Evolutionary conservation across 2,888 invertebrate species (phyloP), one percentile per base, ranked within the genome.

Genomic region (Leptopilina drosophilae): DNA sequence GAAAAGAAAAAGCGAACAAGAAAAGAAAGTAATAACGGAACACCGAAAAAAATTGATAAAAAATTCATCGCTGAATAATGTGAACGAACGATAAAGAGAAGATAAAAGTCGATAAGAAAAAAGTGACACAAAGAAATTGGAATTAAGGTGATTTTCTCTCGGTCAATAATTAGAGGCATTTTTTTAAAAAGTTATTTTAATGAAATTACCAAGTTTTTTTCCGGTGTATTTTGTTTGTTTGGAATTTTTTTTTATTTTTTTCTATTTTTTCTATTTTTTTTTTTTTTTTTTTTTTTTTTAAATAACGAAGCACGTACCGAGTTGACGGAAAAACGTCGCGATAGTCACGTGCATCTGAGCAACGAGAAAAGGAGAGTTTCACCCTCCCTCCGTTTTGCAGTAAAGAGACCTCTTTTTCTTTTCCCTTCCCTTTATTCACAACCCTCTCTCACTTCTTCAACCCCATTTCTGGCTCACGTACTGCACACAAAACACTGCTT

Each of bases 311-410:
- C 53, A 33, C 56, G 56, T n/a, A n/a, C 73, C 56, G 73, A 73
- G 73, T 73, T 73, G 56, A 56, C 73, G 73, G 73, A 73, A 73
- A 73, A 73, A 56, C 73, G n/a, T 8, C 9, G 56, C 73, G 53
- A 73, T 73, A 73, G 73, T 73, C 73, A 73, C 73, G 56, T 73
- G 73, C 73, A 56, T 73, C 73, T 73, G 33, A 73, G 73, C 73
- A 73, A 73, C 56, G 56, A 73, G 56, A 15, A 20, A 66, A 66
- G 46, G 46, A 66, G 42, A 66, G 15, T 26, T 69, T 33, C 33
- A 33, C 69, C 69, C 53, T 69, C 53, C 49, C 42, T 42, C 33
- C 33, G 53, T 33, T 56, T 73, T 73, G 56, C 56, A 56, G 73
- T 73, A 73, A 73, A 73, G 56, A 53, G 69, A 73, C 73, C 56